Percentiles rank a stretch among this genome's conserved stretches.
These are phyloP conservation scores for Numida meleagris DNA, from an alignment of 2,113 vertebrate species.

Conservation along the genomic window DNA sequence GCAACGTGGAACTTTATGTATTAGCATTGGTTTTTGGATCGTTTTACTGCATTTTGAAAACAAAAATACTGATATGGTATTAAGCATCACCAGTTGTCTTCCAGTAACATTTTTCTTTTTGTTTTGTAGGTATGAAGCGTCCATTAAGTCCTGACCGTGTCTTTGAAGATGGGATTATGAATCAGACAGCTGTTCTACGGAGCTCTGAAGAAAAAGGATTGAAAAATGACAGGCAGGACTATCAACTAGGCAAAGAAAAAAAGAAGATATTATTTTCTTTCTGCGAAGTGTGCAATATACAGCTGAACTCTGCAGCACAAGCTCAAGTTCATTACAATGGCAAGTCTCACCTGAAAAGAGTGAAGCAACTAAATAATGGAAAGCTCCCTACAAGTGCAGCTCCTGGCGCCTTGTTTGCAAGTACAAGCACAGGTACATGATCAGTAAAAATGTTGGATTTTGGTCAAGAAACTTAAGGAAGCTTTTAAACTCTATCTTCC, in stretches of 20 bases:
- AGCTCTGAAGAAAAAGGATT: conserved; percentile 83
- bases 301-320: conserved; percentile 92
- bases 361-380: conserved; percentile 89
- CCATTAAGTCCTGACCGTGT: conserved; percentile 82
- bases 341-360: conserved; percentile 91
- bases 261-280: conserved; percentile 89
- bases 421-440: conserved; percentile 80
- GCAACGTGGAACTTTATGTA: neutral
- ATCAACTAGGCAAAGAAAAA: conserved; percentile 82
- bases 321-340: conserved; percentile 95
- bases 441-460: neutral
- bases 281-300: conserved; percentile 96
- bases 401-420: conserved; percentile 59
- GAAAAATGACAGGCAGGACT: conserved; percentile 72
- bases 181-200: conserved; percentile 78
- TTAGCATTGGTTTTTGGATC: neutral
- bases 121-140: conserved; percentile 84
- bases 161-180: conserved; percentile 86
- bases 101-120: neutral
- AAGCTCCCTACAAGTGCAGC: conserved; percentile 71
- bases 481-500: neutral
- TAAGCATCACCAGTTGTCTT: neutral
- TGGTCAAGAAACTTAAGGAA: neutral
- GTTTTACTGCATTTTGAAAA: neutral
- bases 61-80: neutral